Evolutionary conservation across 53 echinoderm and acorn worm species (phyloP).

Genomic region (Antedon mediterranea): DNA sequence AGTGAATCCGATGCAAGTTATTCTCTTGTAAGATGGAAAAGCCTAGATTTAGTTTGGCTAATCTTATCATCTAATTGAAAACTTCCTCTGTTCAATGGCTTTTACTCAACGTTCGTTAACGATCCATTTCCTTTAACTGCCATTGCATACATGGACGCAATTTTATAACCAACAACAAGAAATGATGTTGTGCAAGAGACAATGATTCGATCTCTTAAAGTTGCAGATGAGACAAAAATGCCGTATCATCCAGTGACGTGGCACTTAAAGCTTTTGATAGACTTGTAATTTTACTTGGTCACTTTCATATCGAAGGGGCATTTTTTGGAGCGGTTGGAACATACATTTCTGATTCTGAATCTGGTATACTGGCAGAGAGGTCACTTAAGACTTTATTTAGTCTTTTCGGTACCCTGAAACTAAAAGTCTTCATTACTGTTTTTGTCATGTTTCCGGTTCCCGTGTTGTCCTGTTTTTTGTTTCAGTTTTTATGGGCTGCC

Average conservation of each 20-base stretch:
- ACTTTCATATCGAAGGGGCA: slow-evolving; percentile 18
- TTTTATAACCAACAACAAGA: slow-evolving; percentile 37
- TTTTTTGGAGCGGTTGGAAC: slow-evolving; percentile 38
- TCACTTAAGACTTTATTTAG: no score
- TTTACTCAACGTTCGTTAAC: no score
- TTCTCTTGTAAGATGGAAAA: slow-evolving; percentile 9
- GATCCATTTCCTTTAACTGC: no score
- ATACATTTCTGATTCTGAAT: slow-evolving; percentile 21
- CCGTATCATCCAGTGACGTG: neutral
- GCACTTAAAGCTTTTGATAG: neutral
- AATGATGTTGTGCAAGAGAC: slow-evolving; percentile 62
- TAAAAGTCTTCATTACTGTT: no score
- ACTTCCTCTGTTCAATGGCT: slow-evolving; percentile 33
- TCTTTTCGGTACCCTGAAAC: no score
- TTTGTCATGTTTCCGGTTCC: no score
- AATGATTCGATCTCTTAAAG: slow-evolving; percentile 24
- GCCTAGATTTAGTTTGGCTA: slow-evolving; percentile 18
- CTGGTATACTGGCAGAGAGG: slow-evolving; percentile 21
- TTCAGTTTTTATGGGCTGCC: no score
- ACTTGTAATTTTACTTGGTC: neutral
- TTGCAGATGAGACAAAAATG: slow-evolving; percentile 17
- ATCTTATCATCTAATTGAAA: slow-evolving; percentile 1
- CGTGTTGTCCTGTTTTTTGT: no score
- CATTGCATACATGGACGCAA: slow-evolving; percentile 42
- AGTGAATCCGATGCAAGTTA: no score